Conservation (phyloP, 2,113 vertebrate species). For the Dicaeum eximium region DNA sequence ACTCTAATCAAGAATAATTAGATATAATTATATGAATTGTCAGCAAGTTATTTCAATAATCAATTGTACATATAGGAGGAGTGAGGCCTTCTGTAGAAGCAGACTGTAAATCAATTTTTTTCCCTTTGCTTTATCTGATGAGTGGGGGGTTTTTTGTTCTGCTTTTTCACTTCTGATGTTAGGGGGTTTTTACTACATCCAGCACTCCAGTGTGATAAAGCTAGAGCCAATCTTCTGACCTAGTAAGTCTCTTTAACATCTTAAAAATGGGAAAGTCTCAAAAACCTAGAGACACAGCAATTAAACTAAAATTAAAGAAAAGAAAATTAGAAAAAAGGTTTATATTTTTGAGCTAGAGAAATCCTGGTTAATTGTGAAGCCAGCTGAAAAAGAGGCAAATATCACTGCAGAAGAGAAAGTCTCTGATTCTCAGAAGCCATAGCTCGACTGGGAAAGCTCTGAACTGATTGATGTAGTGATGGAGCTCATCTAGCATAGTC, state of each 20-base stretch:
- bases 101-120: background rate
- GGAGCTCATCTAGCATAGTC: background rate
- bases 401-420: background rate
- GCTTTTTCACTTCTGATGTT: background rate
- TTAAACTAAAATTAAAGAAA: background rate
- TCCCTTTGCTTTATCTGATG: background rate
- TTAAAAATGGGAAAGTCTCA: background rate
- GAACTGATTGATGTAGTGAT: background rate
- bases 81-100: background rate
- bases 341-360: background rate
- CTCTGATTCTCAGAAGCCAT: background rate
- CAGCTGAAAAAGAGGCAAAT: background rate
- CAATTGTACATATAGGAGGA: background rate
- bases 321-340: background rate
- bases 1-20: background rate
- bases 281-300: background rate
- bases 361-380: background rate
- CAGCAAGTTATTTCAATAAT: slow-evolving; percentile 11
- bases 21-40: background rate
- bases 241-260: background rate
- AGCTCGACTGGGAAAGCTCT: background rate
- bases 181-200: background rate
- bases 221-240: background rate
- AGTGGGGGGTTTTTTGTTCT: rapidly evolving
- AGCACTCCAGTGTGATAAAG: background rate